Conservation (phyloP, 1,140 invertebrate species). For the Lepeophtheirus salmonis region DNA sequence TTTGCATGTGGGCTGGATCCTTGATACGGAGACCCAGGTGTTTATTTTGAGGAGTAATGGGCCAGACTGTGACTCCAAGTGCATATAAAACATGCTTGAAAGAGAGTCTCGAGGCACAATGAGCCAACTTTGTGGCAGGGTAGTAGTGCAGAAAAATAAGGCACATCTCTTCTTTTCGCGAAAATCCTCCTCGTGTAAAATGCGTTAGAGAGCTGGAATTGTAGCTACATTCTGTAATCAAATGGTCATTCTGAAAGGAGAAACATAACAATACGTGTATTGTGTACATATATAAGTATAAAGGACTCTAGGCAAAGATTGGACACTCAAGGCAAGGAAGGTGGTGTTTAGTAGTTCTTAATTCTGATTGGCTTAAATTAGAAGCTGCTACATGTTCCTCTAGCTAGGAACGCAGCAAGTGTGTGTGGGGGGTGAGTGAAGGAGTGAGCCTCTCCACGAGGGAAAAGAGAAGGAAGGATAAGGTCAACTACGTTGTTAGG, state of each 20-base stretch:
- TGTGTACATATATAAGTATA: neutral
- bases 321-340: too few species aligned
- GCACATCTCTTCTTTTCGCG: slow-evolving; percentile 65
- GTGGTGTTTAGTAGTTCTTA: too few species aligned
- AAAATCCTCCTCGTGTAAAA: slow-evolving; percentile 35
- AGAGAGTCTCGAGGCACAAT: slow-evolving; percentile 31
- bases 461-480: too few species aligned
- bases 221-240: slow-evolving; percentile 62
- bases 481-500: too few species aligned
- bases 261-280: slow-evolving; percentile 3
- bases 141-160: slow-evolving; percentile 62
- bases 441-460: too few species aligned
- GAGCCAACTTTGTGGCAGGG: slow-evolving; percentile 48
- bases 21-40: slow-evolving; percentile 11
- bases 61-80: slow-evolving; percentile 15
- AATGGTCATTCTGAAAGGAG: slow-evolving; percentile 31
- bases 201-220: slow-evolving; percentile 28
- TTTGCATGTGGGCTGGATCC: slow-evolving; percentile 6
- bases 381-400: too few species aligned
- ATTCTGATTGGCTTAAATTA: too few species aligned
- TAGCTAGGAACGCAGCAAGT: too few species aligned
- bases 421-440: too few species aligned
- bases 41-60: slow-evolving; percentile 7
- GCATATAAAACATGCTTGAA: slow-evolving; percentile 12
- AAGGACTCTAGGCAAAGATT: too few species aligned